These are phyloP conservation scores for Phoebastria nigripes DNA, from an alignment of 2,797 vertebrate genomes.

Conservation along the genomic window DNA sequence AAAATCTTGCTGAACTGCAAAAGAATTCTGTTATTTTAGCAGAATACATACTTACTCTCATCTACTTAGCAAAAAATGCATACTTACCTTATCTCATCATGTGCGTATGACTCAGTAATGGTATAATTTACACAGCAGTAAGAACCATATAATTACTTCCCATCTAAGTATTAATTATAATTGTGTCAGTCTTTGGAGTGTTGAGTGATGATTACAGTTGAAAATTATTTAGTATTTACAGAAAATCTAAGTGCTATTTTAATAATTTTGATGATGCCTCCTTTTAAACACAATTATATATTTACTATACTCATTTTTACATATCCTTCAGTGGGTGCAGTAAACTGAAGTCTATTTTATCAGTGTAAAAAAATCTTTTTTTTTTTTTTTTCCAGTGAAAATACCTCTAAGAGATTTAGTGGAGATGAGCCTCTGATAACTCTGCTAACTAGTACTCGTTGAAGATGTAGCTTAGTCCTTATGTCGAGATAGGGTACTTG, in stretches of 20 bases:
- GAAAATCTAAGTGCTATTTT: slow-evolving; percentile 26
- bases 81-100: slow-evolving; percentile 17
- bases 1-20: background rate
- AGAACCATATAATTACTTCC: slow-evolving; percentile 34
- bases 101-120: slow-evolving; percentile 13
- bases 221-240: slow-evolving; percentile 23
- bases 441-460: background rate
- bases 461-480: background rate
- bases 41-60: background rate
- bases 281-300: background rate
- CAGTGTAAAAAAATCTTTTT: background rate
- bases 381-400: background rate
- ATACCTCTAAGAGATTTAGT: background rate
- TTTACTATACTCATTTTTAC: background rate
- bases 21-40: background rate
- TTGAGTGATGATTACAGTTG: slow-evolving; percentile 18
- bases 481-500: background rate
- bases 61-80: slow-evolving; percentile 7
- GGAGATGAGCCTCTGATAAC: background rate
- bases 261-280: slow-evolving; percentile 15
- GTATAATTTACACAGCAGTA: slow-evolving; percentile 35
- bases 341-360: background rate
- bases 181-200: slow-evolving; percentile 27
- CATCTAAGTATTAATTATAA: slow-evolving; percentile 41
- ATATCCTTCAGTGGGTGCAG: background rate